phyloP scores from a whole-genome alignment of 92 coral and sea anemone genomes.

The Palythoa grandiflora region DNA sequence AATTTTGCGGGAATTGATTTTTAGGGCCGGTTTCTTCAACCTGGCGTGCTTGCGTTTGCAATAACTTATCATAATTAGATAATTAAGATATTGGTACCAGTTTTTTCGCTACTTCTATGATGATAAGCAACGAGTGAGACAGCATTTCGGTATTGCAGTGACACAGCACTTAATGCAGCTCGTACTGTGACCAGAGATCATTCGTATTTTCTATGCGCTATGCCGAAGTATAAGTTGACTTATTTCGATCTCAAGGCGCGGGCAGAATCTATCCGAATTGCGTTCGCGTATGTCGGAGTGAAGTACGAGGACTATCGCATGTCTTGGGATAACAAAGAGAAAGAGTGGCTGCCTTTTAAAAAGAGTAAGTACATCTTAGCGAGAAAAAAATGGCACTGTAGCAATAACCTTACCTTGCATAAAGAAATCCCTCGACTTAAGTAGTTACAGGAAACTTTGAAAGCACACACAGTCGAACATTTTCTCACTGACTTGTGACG shows the following conservation, averaged over 20 bases:
- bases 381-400: neutral
- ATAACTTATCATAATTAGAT: no score
- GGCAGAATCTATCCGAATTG: constrained; percentile 20
- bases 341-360: constrained; percentile 12
- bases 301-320: constrained; percentile 27
- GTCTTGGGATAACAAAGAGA: neutral
- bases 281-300: constrained; percentile 8
- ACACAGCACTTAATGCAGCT: neutral
- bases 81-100: neutral
- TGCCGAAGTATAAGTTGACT: constrained; percentile 15
- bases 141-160: neutral
- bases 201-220: neutral
- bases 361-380: neutral
- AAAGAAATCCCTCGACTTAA: no score
- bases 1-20: no score
- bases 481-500: no score
- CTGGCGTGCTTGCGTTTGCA: no score
- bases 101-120: neutral
- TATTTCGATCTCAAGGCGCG: constrained; percentile 15
- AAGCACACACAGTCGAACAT: no score
- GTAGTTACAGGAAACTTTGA: neutral
- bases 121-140: neutral
- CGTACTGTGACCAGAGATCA: neutral
- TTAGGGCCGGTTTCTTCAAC: no score
- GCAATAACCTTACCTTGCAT: neutral